Evolutionary conservation across 2,113 vertebrate species (phyloP).

Genomic region (Lamprotornis superbus): DNA sequence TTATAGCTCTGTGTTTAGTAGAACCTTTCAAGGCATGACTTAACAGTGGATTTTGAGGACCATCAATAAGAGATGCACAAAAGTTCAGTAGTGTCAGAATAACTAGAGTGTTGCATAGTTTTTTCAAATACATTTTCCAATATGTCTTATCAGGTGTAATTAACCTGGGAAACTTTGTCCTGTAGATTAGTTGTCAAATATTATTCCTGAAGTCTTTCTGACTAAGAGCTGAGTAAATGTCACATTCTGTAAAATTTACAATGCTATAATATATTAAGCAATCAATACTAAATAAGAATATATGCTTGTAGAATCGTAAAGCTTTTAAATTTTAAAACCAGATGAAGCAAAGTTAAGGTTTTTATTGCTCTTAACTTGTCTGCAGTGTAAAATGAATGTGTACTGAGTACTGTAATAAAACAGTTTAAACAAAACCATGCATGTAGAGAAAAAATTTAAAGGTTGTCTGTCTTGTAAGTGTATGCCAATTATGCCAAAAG

Average conservation of each 20-base stretch:
- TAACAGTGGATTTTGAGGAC: not conserved
- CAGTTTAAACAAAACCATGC: not conserved
- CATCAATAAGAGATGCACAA: not conserved
- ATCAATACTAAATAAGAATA: not conserved
- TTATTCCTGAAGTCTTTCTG: not conserved
- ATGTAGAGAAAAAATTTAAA: not conserved
- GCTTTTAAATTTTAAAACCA: not conserved
- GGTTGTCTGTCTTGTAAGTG: not conserved
- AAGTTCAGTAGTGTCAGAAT: not conserved
- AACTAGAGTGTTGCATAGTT: not conserved
- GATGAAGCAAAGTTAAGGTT: not conserved
- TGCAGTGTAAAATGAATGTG: not conserved
- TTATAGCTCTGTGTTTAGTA: not conserved
- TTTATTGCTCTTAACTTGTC: slow-evolving; percentile 1
- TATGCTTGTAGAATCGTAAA: not conserved
- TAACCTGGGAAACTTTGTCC: not conserved
- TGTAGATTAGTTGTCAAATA: not conserved
- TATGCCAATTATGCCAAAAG: not conserved
- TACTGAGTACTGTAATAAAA: not conserved
- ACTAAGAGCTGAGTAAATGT: not conserved
- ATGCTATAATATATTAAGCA: not conserved
- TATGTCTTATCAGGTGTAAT: not conserved
- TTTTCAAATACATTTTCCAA: not conserved
- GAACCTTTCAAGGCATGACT: not conserved
- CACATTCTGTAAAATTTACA: not conserved